Base-by-base conservation (phyloP, 2,797 vertebrate genomes). In the Platalea minor region DNA sequence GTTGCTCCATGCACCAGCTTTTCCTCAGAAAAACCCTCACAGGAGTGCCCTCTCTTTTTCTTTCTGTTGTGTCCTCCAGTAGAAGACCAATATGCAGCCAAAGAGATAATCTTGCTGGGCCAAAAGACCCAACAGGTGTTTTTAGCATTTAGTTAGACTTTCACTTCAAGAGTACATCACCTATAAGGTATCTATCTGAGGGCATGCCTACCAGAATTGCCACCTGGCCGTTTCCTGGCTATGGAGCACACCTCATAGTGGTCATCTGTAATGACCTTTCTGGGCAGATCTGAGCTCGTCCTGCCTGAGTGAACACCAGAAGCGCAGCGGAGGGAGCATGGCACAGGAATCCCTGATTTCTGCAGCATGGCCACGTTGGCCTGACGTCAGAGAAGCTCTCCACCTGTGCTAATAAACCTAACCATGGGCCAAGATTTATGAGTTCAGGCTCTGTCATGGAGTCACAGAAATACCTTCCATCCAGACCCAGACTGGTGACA, bases 291-390 rank as follows among this genome's bases (percentile, higher is more conserved):
- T 43, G 35, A 72, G 17, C 43, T 84, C 13, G 13, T 39, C 10
- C 31, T 84, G 29, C 53, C 39, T 64, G 15, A 67, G 43, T 0
- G 5, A 83, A 73, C 14, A 21, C 5, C 13, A 31, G 23, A 88
- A 68, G 35, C 0, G 2, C 37, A 85, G 37, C 5, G 21, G 57
- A 67, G 25, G 26, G 60, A 68, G 11, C 2, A 2, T 37, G 24
- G 9, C 15, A n/a, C 1, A 4, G 50, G 50, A 67, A 75, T 37
- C 10, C n/a, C 8, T 0, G 0, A 17, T 69, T 83, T 74, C 59
- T 83, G 50, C 73, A 68, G 31, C 25, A 37, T 29, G 61, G 43
- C 8, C 37, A 12, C 2, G 2, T 31, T 83, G 37, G 11, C 13
- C 6, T 93, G 73, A 53, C 0, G 1, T 69, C 25, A 59, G n/a